A percentile compares a stretch with the other conserved stretches of the same genome.
These are phyloP conservation scores for Melanchra persicariae DNA, from an alignment of 2,888 invertebrate genomes.

Conservation along the genomic window DNA sequence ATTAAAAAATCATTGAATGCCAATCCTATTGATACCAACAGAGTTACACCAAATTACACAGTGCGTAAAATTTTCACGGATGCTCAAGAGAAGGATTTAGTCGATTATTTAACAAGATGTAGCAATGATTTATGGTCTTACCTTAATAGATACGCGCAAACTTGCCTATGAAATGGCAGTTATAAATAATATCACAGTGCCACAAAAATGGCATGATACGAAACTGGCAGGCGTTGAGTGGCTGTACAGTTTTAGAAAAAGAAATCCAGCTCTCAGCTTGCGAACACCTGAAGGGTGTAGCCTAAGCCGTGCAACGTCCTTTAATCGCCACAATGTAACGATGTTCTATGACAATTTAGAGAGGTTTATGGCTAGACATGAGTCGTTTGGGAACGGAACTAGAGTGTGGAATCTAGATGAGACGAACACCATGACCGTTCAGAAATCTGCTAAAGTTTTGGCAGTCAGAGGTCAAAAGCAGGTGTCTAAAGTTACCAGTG, in stretches of 20 bases:
- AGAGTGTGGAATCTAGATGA: slow-evolving; percentile 4
- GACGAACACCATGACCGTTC: slow-evolving; percentile 4
- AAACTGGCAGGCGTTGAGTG: background rate
- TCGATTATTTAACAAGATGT: too few relatives aligned
- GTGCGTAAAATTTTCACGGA: background rate
- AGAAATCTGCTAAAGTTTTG: background rate
- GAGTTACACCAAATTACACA: background rate
- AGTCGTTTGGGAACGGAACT: slow-evolving; percentile 2
- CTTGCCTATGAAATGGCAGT: background rate
- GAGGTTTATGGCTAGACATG: too few relatives aligned
- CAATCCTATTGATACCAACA: background rate
- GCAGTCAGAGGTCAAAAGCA: slow-evolving; percentile 5
- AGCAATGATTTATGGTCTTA: too few relatives aligned
- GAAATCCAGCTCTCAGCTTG: background rate
- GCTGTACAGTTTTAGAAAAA: background rate
- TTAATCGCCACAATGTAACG: background rate
- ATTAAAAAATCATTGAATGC: background rate
- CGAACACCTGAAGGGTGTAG: background rate
- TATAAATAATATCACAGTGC: background rate
- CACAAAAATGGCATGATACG: too few relatives aligned
- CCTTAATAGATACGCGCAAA: too few relatives aligned
- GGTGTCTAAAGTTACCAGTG: slow-evolving; percentile 1
- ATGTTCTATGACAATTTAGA: too few relatives aligned
- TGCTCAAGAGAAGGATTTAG: background rate
- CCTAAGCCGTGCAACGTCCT: slow-evolving; percentile 10